Base-by-base conservation (phyloP, 53 echinoderm and acorn worm species). In the Luidia sarsii region DNA sequence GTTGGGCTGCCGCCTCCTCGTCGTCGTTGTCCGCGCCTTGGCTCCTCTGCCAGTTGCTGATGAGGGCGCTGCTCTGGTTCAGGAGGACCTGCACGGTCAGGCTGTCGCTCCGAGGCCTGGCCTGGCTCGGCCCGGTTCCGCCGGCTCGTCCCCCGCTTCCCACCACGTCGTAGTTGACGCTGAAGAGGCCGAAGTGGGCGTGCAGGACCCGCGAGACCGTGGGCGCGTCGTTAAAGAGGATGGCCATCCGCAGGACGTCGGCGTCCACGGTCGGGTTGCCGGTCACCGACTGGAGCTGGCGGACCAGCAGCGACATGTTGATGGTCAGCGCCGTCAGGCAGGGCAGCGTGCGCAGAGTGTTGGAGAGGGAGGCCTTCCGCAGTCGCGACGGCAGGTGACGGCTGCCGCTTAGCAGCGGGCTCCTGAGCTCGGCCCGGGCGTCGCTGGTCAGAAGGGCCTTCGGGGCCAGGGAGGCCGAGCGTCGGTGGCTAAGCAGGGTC, bases 241-340 rank as follows among this genome's bases (percentile, higher is more conserved):
- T 80, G 39, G 93, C 93, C 32, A 89, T 74, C 43, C 84, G 71
- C 68, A 93, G 68, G 0, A 89, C 80, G 53, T 89, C 75, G 43
- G 89, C 89, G 48, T 84, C 84, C 63, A 64, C 43, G 7, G 15
- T 71, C 13, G 89, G 77, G 57, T 83, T 89, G 34, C 89, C 93
- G 23, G 87, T 87, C 21, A 89, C 71, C 21, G 83, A 72, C 69
- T 93, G 88, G 37, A 89, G 69, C 28, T 89, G 87, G 16, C 93
- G 84, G 22, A 89, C 89, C 36, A 93, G 73, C 62, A 93, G 65
- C 18, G 93, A 93, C 93, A 93, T 93, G 51, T 93, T 93, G 75
- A 93, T 93, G 48, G 87, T 87, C 64, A 93, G 65, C 33, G 93
- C 89, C 4, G 93, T 87, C 24, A 89, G 84, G 49, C 89, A 93